Percentiles rank a stretch among this genome's conserved stretches.
These are phyloP conservation scores for Rapana venosa DNA, from an alignment of 2,888 invertebrate species.

Conservation along the genomic window DNA sequence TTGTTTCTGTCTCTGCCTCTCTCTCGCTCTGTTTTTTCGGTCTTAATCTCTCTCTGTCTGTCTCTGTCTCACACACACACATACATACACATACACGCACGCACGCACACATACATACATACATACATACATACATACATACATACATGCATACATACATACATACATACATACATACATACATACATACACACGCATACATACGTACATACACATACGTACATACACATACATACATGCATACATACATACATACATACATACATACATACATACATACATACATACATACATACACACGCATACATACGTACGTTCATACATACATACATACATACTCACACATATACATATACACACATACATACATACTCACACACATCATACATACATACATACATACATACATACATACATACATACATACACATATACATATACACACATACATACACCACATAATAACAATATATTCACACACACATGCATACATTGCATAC, in stretches of 20 bases:
- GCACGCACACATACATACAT: slow-evolving; percentile 15
- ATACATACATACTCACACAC: slow-evolving; percentile 14
- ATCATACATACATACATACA: background rate
- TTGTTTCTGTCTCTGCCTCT: background rate
- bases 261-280: background rate
- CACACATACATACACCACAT: too few relatives aligned
- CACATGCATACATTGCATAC: background rate
- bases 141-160: background rate
- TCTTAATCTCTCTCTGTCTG: background rate
- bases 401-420: background rate
- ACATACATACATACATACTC: background rate
- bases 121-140: slow-evolving; percentile 8
- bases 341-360: slow-evolving; percentile 12
- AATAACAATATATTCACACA: background rate
- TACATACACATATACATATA: background rate
- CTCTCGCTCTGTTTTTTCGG: background rate
- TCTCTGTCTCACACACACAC: slow-evolving; percentile 13
- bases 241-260: background rate
- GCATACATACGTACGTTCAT: background rate
- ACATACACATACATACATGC: background rate
- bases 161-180: background rate
- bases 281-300: background rate
- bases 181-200: background rate
- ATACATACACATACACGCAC: background rate
- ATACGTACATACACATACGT: background rate